Base-by-base conservation (phyloP, 2,797 vertebrate species). In the Protosalanx chinensis region DNA sequence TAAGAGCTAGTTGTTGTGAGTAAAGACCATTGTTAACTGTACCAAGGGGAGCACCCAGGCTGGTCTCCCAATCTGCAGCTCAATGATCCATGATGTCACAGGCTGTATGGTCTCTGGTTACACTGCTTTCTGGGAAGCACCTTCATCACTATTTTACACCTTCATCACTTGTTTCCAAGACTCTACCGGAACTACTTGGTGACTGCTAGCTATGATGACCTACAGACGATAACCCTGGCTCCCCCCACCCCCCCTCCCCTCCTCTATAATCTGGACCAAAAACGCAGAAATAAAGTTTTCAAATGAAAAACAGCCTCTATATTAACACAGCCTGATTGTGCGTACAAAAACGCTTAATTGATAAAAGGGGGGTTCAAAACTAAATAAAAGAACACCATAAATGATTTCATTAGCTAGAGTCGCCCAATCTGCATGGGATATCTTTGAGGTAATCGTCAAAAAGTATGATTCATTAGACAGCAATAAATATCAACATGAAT, bases 401-500 rank as follows among this genome's bases (percentile, higher is more conserved):
- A 87, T 86, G 85, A 90, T 88, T 90, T 91, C 89, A 90, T 91
- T 91, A 91, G 86, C 89, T 91, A 87, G 88, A 91, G 86, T 88
- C 90, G 90, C 88, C 89, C 89, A 91, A 87, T 88, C 79, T 90
- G 87, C 68, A 67, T 86, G 89, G 91, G 89, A 90, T 87, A 90
- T 91, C 89, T 88, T 84, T 90, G 90, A 91, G 90, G 90, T 91
- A 91, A 91, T 91, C 87, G 90, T 88, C 88, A 84, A 90, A 90
- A 46, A 89, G 84, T 92, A 89, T 92, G 90, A 92, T 88, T 90
- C 88, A 92, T 91, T 91, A 91, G 87, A 91, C 88, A 89, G 88
- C 89, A 93, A 93, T 93, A 93, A 93, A 93, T 93, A 93, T 87
- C 90, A 90, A 93, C 89, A 92, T 86, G 91, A 90, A 93, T 91